Base-by-base conservation (phyloP, 53 echinoderm and acorn worm genomes). In the Henricia sp. region DNA sequence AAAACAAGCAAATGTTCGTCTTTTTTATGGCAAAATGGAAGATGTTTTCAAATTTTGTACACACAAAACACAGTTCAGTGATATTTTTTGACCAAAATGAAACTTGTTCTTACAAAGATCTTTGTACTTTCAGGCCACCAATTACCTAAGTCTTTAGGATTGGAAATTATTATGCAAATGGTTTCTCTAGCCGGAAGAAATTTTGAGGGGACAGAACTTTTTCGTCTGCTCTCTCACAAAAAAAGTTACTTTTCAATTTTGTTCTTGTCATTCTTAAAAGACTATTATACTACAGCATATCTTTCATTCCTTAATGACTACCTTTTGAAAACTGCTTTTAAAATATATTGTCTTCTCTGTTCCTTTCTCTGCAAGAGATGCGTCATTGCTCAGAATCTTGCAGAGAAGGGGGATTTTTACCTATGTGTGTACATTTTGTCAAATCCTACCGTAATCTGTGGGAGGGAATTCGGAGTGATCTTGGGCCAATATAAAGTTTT, bases 391-490 rank as follows among this genome's bases (percentile, higher is more conserved):
- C 21, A 12, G 11, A 53, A 52, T 64, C 41, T 52, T 16, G 19
- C 32, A 29, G 28, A 35, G 38, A 57, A 14, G 80, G 64, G 63
- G 46, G 23, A 46, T 32, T 33, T 63, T 72, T 80, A 80, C 80
- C 46, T 80, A 80, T 44, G 64, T 80, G 80, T 80, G 80, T 80
- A 80, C 80, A 80, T 80, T 80, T 80, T 80, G n/a, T n/a, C n/a
- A n/a, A n/a, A n/a, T n/a, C n/a, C n/a, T n/a, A n/a, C n/a, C n/a
- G n/a, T n/a, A n/a, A n/a, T n/a, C n/a, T n/a, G n/a, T n/a, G n/a
- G n/a, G n/a, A n/a, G n/a, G n/a, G n/a, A n/a, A n/a, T n/a, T n/a
- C n/a, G n/a, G n/a, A n/a, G n/a, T n/a, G n/a, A n/a, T n/a, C n/a
- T n/a, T n/a, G n/a, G n/a, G n/a, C n/a, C n/a, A n/a, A n/a, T n/a